These are phyloP conservation scores for Micrasema longulum DNA, from an alignment of 1,140 invertebrate species.

Conservation along the genomic window DNA sequence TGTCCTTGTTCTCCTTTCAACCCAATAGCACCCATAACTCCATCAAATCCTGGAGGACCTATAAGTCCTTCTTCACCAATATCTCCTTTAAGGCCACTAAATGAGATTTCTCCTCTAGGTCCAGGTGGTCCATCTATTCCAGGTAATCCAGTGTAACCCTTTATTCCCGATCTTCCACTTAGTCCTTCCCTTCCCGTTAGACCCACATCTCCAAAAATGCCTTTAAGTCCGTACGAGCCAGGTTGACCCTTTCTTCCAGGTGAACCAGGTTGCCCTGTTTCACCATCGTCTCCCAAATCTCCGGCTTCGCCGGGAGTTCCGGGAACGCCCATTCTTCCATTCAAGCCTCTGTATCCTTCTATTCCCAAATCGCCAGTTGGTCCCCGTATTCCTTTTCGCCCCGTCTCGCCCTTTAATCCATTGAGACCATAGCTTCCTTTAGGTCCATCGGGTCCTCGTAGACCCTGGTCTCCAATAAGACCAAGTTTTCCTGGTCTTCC, in stretches of 20 bases:
- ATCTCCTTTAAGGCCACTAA: slow-evolving; percentile 76
- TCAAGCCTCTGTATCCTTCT: slow-evolving; percentile 67
- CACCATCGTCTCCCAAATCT: slow-evolving; percentile 68
- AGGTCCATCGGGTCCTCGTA: slow-evolving; percentile 67
- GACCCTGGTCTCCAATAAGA: slow-evolving; percentile 68
- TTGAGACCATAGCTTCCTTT: slow-evolving; percentile 68
- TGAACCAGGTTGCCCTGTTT: slow-evolving; percentile 57
- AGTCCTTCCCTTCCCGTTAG: slow-evolving; percentile 66
- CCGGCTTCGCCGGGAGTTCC: slow-evolving; percentile 69
- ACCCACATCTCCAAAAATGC: slow-evolving; percentile 60
- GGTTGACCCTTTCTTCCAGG: slow-evolving; percentile 64
- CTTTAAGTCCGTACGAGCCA: slow-evolving; percentile 59
- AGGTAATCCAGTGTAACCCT: slow-evolving; percentile 63
- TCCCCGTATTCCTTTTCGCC: slow-evolving; percentile 67
- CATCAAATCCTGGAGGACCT: slow-evolving; percentile 57
- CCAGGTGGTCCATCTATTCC: slow-evolving; percentile 68
- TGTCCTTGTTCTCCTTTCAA: slow-evolving; percentile 55
- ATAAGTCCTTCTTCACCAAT: slow-evolving; percentile 63
- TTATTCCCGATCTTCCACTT: slow-evolving; percentile 58
- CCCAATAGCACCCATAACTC: slow-evolving; percentile 58
- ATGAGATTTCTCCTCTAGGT: slow-evolving; percentile 66
- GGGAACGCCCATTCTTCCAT: slow-evolving; percentile 51
- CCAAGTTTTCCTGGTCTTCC: slow-evolving; percentile 71
- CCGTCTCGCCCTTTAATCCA: slow-evolving; percentile 73
- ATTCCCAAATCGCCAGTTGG: slow-evolving; percentile 65